A percentile compares a stretch with the other conserved stretches of the same genome.
These are phyloP conservation scores for Listronotus oregonensis DNA, from an alignment of 1,140 invertebrate genomes.

Conservation along the genomic window DNA sequence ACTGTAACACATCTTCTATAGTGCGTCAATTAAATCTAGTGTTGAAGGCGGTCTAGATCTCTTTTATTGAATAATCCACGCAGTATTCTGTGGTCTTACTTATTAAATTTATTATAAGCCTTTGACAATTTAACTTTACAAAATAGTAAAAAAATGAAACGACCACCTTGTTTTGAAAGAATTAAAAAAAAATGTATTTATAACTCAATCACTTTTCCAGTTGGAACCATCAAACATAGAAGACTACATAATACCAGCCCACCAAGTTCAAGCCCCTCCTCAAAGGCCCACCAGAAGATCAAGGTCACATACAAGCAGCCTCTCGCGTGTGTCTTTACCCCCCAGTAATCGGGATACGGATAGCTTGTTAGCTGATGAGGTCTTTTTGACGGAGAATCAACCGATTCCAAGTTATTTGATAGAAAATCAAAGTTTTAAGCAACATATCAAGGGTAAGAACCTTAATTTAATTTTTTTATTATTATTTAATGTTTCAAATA, in stretches of 20 bases:
- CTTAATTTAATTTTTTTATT: too few species aligned
- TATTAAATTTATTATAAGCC: too few species aligned
- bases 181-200: not conserved
- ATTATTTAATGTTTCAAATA: not conserved
- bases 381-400: slow-evolving; percentile 6
- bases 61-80: too few species aligned
- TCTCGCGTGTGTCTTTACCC: slow-evolving; percentile 17
- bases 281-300: slow-evolving; percentile 17
- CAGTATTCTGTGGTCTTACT: too few species aligned
- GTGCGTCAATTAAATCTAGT: too few species aligned
- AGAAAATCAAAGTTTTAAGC: slow-evolving; percentile 10
- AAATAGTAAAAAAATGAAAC: too few species aligned
- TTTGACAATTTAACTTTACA: too few species aligned
- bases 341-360: slow-evolving; percentile 15
- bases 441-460: not conserved
- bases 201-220: not conserved
- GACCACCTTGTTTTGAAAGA: too few species aligned
- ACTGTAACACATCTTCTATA: too few species aligned
- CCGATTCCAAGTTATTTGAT: slow-evolving; percentile 17
- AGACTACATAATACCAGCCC: slow-evolving; percentile 5
- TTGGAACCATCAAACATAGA: slow-evolving; percentile 7
- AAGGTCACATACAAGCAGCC: slow-evolving; percentile 18
- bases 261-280: slow-evolving; percentile 7
- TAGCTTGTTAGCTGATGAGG: slow-evolving; percentile 19
- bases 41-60: too few species aligned